Evolutionary conservation across 2,888 invertebrate genomes (phyloP).

Genomic region (Neoascia interrupta): DNA sequence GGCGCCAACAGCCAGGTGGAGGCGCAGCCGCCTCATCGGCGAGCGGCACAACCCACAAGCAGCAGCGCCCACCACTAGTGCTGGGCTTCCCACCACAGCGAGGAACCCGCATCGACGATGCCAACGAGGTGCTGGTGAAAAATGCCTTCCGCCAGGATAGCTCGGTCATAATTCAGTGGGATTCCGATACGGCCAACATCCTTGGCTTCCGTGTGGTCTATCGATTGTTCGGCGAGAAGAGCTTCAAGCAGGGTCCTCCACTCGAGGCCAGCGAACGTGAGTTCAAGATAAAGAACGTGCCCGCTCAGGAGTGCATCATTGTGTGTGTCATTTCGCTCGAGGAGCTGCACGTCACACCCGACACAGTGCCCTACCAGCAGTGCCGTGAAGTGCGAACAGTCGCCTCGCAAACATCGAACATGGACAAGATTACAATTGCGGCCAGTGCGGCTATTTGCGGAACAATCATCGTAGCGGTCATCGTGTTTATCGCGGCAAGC

Average conservation of each 20-base stretch:
- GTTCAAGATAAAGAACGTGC: conserved; percentile 95
- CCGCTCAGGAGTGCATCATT: conserved; percentile 95
- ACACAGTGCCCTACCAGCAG: conserved; percentile 90
- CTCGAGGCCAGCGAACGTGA: conserved; percentile 93
- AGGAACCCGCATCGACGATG: conserved; percentile 84
- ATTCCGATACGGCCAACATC: conserved; percentile 91
- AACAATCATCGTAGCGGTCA: conserved; percentile 93
- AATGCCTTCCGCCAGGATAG: conserved; percentile 91
- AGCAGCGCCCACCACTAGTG: conserved; percentile 86
- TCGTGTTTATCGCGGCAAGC: conserved; percentile 93
- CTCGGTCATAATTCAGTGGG: conserved; percentile 95
- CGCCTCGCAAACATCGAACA: conserved; percentile 90
- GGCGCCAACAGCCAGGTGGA: conserved; percentile 75
- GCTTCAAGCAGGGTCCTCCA: conserved; percentile 94
- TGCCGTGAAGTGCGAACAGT: conserved; percentile 94
- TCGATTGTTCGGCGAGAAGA: conserved; percentile 92
- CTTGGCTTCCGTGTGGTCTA: conserved; percentile 95
- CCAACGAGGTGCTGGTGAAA: conserved; percentile 90
- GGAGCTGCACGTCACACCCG: conserved; percentile 92
- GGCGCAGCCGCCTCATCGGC: conserved; percentile 58
- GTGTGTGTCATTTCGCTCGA: conserved; percentile 95
- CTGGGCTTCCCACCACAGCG: conserved; percentile 86
- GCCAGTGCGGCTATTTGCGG: conserved; percentile 96
- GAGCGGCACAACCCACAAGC: conserved; percentile 76
- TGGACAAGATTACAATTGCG: conserved; percentile 97